Percentiles rank a stretch among this genome's conserved stretches.
Conservation (phyloP, 2,888 invertebrate species). For the Lochmaea capreae region DNA sequence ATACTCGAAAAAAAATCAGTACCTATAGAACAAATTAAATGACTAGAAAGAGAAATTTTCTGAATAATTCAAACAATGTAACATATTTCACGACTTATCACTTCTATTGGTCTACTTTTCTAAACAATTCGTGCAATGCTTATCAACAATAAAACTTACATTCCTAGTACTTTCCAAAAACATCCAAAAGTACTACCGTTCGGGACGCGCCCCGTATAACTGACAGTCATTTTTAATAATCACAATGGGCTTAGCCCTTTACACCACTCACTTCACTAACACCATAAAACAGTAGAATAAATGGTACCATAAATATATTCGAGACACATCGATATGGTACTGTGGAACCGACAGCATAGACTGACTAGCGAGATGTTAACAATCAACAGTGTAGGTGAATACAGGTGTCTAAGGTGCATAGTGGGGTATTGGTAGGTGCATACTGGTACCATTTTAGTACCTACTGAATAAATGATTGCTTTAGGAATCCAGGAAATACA, state of each 20-base stretch:
- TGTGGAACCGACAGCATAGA: constrained; percentile 39
- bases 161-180: constrained; percentile 79
- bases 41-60: constrained; percentile 9
- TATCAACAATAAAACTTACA: constrained; percentile 53
- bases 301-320: constrained; percentile 26
- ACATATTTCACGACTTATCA: constrained; percentile 24
- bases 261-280: constrained; percentile 42
- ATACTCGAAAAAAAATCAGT: background rate
- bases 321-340: constrained; percentile 37
- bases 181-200: constrained; percentile 93
- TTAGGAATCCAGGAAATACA: background rate
- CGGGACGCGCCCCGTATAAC: constrained; percentile 90
- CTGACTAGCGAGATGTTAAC: constrained; percentile 41
- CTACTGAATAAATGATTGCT: constrained; percentile 9
- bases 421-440: constrained; percentile 45
- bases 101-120: constrained; percentile 23
- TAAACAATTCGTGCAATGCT: constrained; percentile 20
- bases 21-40: background rate
- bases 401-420: constrained; percentile 48
- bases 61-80: constrained; percentile 18
- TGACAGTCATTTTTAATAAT: constrained; percentile 78
- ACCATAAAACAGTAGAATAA: constrained; percentile 33
- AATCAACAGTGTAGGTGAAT: constrained; percentile 49
- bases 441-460: constrained; percentile 13
- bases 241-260: constrained; percentile 44